A percentile compares a stretch with the other conserved stretches of the same genome.
Conservation (phyloP, 2,888 invertebrate species). For the Nezara viridula region DNA sequence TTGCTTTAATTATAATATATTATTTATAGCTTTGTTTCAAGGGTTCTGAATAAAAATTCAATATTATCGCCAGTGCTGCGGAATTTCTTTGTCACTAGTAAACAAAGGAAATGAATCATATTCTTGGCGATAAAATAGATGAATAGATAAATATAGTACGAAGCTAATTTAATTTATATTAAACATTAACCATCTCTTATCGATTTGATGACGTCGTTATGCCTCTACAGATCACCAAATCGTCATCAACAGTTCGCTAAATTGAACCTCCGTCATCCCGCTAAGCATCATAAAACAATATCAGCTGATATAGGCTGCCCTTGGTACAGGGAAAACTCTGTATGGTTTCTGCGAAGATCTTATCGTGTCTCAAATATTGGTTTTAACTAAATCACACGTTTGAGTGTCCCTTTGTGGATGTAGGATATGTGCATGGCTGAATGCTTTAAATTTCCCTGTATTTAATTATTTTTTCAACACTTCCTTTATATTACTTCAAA, state of each 20-base stretch:
- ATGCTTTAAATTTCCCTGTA: background rate
- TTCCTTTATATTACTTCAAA: too few species aligned
- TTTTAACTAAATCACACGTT: background rate
- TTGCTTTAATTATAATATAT: too few species aligned
- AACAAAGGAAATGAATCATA: conserved; percentile 25
- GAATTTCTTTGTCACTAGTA: background rate
- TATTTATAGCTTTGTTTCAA: background rate
- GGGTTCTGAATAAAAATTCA: background rate
- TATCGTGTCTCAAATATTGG: background rate
- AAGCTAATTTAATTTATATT: background rate
- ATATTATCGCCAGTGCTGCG: background rate
- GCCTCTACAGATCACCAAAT: background rate
- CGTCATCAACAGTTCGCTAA: background rate
- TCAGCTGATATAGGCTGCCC: background rate
- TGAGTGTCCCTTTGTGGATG: background rate
- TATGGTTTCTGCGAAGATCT: background rate
- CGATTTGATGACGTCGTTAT: background rate
- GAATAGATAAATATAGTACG: background rate
- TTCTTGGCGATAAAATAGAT: background rate
- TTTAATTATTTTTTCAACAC: too few species aligned
- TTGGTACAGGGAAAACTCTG: background rate
- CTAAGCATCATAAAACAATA: background rate
- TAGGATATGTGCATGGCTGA: background rate
- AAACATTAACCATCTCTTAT: background rate
- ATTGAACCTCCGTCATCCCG: background rate